phyloP scores from a whole-genome alignment of 2,888 invertebrate species.

The Leucozona laternaria region DNA sequence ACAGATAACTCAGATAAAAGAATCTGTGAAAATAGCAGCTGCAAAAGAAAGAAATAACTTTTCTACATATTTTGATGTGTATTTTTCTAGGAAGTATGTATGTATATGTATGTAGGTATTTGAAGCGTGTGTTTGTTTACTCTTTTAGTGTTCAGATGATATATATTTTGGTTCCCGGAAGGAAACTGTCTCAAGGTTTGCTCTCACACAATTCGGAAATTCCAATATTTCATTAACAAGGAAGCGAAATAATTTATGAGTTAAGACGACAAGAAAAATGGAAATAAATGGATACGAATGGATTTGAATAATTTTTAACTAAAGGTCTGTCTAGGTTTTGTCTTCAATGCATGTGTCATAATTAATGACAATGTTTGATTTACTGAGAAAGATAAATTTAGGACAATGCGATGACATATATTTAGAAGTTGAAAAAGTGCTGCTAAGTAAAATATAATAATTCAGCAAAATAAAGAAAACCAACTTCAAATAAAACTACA shows the following conservation, averaged over 20 bases:
- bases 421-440: not conserved
- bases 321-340: not conserved
- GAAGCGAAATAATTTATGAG: constrained; percentile 5
- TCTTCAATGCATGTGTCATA: not conserved
- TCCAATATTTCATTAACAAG: constrained; percentile 19
- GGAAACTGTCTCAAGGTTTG: constrained; percentile 21
- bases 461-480: no score
- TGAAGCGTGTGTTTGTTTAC: constrained; percentile 20
- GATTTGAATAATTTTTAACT: not conserved
- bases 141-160: not conserved
- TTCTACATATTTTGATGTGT: constrained; percentile 1
- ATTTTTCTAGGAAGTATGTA: constrained; percentile 1
- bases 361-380: not conserved
- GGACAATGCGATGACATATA: not conserved
- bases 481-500: no score
- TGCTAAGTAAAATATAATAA: not conserved
- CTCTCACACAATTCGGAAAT: constrained; percentile 6
- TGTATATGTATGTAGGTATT: no score
- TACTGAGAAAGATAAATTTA: not conserved
- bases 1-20: constrained; percentile 15
- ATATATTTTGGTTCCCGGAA: constrained; percentile 10
- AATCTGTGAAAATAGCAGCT: constrained; percentile 28
- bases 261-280: not conserved
- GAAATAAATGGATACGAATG: not conserved
- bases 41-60: constrained; percentile 11